Evolutionary conservation across 1,140 invertebrate species (phyloP).

Genomic region (Brachionus manjavacas): DNA sequence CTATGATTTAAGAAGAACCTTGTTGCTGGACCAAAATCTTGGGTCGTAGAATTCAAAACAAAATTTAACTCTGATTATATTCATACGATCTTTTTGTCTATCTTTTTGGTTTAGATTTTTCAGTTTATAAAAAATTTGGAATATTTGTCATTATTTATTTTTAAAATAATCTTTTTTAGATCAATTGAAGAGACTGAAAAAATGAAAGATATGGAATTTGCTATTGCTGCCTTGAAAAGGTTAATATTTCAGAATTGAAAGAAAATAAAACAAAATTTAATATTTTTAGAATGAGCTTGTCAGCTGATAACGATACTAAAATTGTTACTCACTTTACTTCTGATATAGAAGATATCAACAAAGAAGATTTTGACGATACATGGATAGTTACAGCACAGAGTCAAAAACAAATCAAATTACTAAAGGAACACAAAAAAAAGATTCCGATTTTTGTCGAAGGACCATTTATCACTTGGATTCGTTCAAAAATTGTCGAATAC

Average conservation of each 20-base stretch:
- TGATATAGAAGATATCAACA: conserved; percentile 69
- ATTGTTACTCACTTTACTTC: conserved; percentile 56
- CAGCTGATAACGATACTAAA: conserved; percentile 72
- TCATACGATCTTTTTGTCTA: too few species aligned
- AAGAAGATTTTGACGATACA: conserved; percentile 64
- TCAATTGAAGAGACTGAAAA: conserved; percentile 15
- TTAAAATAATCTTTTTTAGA: not conserved
- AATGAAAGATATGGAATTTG: conserved; percentile 38
- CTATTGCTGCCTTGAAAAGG: conserved; percentile 64
- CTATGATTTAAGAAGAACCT: too few species aligned
- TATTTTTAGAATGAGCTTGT: conserved; percentile 69
- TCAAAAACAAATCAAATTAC: conserved; percentile 68
- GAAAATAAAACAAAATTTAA: conserved; percentile 55
- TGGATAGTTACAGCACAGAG: conserved; percentile 89
- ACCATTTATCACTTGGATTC: conserved; percentile 74
- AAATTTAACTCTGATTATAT: too few species aligned
- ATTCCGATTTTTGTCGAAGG: conserved; percentile 80
- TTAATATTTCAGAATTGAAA: conserved; percentile 63
- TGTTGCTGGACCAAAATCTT: too few species aligned
- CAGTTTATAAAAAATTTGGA: not conserved
- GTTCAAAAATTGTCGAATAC: conserved; percentile 71
- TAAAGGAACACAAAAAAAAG: conserved; percentile 66
- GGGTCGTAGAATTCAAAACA: too few species aligned
- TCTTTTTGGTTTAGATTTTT: too few species aligned
- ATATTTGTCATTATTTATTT: not conserved